Evolutionary conservation across 2,888 invertebrate species (phyloP), one percentile per base, ranked within the genome.

Genomic region (Philereme vetulata): DNA sequence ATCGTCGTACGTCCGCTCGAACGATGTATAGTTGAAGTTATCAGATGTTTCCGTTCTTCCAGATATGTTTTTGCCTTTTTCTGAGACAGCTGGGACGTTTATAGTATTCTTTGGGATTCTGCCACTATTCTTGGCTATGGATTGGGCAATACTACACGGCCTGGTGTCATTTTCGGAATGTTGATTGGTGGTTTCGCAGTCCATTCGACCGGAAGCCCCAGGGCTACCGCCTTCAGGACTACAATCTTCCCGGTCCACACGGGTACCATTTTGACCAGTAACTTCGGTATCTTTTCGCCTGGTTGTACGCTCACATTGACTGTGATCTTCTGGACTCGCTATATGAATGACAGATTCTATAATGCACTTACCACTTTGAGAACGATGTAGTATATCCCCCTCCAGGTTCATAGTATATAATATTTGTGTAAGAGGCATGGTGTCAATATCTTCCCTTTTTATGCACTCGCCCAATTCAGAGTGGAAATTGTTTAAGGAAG

Each of bases 1-100:
- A 40, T 86, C 89, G 9, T 89, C 88, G 9, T 46, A 43, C 35
- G 74, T 68, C 32, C 71, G 70, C 3, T 78, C 78, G 11, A 65
- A 68, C 0, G 68, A 40, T 2, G 42, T 40, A 40, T 70, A 66
- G 4, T 57, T 59, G 11, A 34, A 35, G 51, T 64, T 64, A 58
- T 62, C 47, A 10, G 55, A 21, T 6, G 57, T 34, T 5, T 46
- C 10, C 5, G 42, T 51, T 11, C 54, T 42, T 6, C 8, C 38
- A 3, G 7, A 7, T 21, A 7, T 11, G 44, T 44, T 44, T 4
- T 7, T 4, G n/a, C 4, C 21, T 21, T 21, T 7, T 6, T 44
- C 44, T 21, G 44, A 21, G 8, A 44, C 7, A 3, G 44, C 8
- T 7, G 49, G 33, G 43, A 35, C 7, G 40, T 32, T 44, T 4